Percentiles rank a stretch among this genome's conserved stretches.
phyloP scores from a whole-genome alignment of 2,113 vertebrate genomes.

The Takifugu flavidus region DNA sequence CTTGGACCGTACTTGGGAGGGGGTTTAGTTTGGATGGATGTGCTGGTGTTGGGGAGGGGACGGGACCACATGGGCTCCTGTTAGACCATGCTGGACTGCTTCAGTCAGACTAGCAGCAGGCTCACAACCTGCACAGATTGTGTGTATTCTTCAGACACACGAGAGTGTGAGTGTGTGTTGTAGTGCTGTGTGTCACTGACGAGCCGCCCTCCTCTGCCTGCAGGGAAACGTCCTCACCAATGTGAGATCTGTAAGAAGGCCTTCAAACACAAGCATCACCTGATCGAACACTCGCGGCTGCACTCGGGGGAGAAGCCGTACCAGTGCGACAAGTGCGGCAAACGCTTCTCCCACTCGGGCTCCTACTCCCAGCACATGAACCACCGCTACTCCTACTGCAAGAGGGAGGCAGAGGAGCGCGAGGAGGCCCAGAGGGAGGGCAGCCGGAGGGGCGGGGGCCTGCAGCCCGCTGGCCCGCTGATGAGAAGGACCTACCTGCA shows the following conservation, averaged over 20 bases:
- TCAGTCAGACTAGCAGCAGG: constrained; percentile 64
- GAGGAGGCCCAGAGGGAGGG: constrained; percentile 95
- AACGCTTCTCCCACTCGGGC: constrained; percentile 98
- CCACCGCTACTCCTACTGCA: constrained; percentile 99
- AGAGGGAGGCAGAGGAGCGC: constrained; percentile 96
- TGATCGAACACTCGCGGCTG: constrained; percentile 96
- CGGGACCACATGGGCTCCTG: no score
- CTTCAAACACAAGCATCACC: constrained; percentile 99
- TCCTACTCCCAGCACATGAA: constrained; percentile 99
- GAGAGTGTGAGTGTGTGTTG: constrained; percentile 56
- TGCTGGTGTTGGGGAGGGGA: no score
- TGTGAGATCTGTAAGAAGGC: constrained; percentile 99
- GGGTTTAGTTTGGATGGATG: no score
- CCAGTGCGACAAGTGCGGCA: constrained; percentile 98
- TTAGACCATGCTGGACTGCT: no score
- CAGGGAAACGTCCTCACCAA: constrained; percentile 98
- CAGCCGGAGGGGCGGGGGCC: constrained; percentile 83
- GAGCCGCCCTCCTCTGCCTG: constrained; percentile 63
- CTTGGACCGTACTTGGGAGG: no score
- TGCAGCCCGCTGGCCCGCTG: constrained; percentile 95
- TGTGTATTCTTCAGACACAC: constrained; percentile 6
- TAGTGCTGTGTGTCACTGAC: constrained; percentile 50
- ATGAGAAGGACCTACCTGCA: constrained; percentile 96
- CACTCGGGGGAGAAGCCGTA: constrained; percentile 99
- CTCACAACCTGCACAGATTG: constrained; percentile 62